A percentile compares a stretch with the other conserved stretches of the same genome.
Conservation (phyloP, 2,797 vertebrate genomes). For the Choloepus didactylus region DNA sequence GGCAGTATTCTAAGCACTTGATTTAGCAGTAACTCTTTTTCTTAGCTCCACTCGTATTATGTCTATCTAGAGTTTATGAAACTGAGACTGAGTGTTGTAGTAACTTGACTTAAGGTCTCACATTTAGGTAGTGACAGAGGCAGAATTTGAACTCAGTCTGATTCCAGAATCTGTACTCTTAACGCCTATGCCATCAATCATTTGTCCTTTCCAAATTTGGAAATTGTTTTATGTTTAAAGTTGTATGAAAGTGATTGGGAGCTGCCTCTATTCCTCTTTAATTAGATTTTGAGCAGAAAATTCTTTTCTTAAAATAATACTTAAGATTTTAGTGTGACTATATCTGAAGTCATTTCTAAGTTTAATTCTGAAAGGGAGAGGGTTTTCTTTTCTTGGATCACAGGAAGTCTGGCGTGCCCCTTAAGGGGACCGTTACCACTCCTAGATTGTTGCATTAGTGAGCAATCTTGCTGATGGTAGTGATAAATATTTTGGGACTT, state of each 20-base stretch:
- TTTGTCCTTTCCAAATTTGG: neutral
- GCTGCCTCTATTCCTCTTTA: neutral
- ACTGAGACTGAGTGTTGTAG: neutral
- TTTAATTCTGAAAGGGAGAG: neutral
- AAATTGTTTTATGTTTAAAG: neutral
- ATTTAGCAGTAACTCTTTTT: neutral
- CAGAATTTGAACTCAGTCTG: neutral
- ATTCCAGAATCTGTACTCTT: neutral
- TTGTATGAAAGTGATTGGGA: constrained; percentile 6
- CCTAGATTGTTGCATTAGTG: neutral
- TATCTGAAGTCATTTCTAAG: neutral
- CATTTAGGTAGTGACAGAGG: constrained; percentile 9
- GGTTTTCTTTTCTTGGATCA: neutral
- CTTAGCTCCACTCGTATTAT: neutral
- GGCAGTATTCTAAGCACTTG: neutral
- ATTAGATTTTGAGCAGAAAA: constrained; percentile 59
- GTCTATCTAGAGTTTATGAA: neutral
- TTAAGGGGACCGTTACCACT: neutral
- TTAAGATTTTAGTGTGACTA: neutral
- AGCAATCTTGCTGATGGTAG: neutral
- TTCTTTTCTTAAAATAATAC: neutral
- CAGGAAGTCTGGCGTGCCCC: neutral
- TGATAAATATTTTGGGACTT: neutral
- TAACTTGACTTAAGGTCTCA: neutral
- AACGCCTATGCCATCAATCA: neutral